These are phyloP conservation scores for Leptinotarsa rubiginosa DNA, from an alignment of 2,888 invertebrate species.

Conservation along the genomic window DNA sequence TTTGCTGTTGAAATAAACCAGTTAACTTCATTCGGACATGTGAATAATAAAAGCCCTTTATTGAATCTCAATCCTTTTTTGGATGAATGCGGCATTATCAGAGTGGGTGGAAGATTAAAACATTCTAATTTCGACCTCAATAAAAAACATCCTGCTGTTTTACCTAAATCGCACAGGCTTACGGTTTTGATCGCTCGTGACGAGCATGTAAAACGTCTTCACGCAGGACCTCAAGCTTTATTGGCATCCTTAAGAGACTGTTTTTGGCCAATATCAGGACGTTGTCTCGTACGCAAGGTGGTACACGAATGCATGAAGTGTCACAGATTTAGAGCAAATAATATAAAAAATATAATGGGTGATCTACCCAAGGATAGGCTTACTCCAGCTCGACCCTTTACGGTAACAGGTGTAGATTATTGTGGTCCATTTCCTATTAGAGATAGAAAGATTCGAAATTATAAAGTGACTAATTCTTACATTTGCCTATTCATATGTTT, in stretches of 20 bases:
- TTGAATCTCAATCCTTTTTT: conserved; percentile 37
- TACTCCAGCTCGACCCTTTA: not conserved
- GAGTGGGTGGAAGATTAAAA: conserved; percentile 40
- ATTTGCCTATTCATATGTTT: conserved; percentile 32
- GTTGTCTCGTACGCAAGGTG: no score
- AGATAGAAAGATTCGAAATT: conserved; percentile 2
- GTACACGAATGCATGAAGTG: no score
- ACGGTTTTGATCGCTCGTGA: no score
- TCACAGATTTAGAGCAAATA: no score
- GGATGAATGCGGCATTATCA: conserved; percentile 26
- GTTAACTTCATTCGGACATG: not conserved
- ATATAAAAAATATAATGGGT: conserved; percentile 13
- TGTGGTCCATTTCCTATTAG: conserved; percentile 5
- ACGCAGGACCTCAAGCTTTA: conserved; percentile 21
- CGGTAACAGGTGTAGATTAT: not conserved
- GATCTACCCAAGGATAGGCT: conserved; percentile 10
- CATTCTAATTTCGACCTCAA: conserved; percentile 20
- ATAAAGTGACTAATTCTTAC: conserved; percentile 18
- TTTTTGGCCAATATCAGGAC: conserved; percentile 22
- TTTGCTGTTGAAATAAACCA: conserved; percentile 20
- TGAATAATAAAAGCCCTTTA: conserved; percentile 20
- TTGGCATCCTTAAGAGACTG: conserved; percentile 19
- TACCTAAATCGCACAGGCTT: conserved; percentile 16
- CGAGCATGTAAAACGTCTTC: no score
- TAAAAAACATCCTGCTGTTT: conserved; percentile 27